phyloP scores from a whole-genome alignment of 2,888 invertebrate genomes.

The Mesorhabditis sp. region DNA sequence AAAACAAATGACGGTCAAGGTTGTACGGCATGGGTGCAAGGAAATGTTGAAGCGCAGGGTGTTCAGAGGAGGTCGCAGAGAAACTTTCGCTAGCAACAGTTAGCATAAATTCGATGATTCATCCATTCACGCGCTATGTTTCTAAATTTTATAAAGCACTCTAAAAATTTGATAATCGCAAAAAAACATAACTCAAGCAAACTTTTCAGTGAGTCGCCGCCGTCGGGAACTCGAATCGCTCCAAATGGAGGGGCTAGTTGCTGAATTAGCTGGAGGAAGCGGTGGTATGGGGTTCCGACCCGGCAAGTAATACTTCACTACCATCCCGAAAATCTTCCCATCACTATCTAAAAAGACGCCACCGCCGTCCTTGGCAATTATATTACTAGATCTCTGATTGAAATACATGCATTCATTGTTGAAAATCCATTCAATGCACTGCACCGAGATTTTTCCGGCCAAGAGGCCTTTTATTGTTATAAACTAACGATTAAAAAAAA shows the following conservation, averaged over 20 bases:
- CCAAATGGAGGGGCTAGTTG: not conserved
- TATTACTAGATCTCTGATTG: too few relatives aligned
- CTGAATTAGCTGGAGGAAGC: not conserved
- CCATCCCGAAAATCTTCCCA: not conserved
- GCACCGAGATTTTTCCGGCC: too few relatives aligned
- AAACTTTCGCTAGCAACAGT: too few relatives aligned
- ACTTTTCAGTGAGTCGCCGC: not conserved
- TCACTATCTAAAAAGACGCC: not conserved
- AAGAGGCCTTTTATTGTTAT: too few relatives aligned
- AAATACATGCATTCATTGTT: too few relatives aligned
- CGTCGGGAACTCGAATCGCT: not conserved
- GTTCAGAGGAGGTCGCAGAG: too few relatives aligned
- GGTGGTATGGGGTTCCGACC: not conserved
- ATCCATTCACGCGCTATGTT: not conserved
- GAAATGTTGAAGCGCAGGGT: too few relatives aligned
- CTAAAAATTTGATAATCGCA: not conserved
- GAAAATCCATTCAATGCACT: too few relatives aligned
- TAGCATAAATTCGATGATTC: not conserved
- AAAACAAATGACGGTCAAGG: too few relatives aligned
- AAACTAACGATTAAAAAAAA: too few relatives aligned
- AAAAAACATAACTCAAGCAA: not conserved
- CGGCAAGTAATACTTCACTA: not conserved
- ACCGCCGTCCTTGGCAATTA: not conserved
- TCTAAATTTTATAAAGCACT: slow-evolving; percentile 3
- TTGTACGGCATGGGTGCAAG: too few relatives aligned